phyloP scores from a whole-genome alignment of 2,888 invertebrate species.

The Agrochola litura region DNA sequence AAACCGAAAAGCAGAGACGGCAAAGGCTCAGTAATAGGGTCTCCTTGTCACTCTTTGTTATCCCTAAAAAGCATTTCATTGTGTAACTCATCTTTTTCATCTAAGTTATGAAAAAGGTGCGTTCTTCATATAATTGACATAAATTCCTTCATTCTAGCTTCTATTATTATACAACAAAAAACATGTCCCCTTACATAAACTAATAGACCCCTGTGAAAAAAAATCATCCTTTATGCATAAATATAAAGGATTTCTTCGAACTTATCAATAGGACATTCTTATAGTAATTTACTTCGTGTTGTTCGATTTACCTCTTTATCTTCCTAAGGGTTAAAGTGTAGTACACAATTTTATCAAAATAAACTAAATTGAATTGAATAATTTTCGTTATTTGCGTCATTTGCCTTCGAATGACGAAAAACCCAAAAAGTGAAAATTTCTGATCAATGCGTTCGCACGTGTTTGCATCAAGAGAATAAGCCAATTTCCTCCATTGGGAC shows the following conservation, averaged over 20 bases:
- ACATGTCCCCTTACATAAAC: constrained; percentile 8
- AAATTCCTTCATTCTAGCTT: too few relatives aligned
- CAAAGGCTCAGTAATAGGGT: not conserved
- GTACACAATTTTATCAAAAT: not conserved
- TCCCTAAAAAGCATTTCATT: not conserved
- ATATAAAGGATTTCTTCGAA: not conserved
- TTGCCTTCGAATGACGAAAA: not conserved
- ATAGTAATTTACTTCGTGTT: not conserved
- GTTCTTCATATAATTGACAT: not conserved
- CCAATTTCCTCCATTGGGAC: not conserved
- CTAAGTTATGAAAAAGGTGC: not conserved
- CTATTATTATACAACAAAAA: constrained; percentile 3
- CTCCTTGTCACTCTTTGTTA: not conserved
- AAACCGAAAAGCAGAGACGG: not conserved
- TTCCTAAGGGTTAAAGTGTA: not conserved
- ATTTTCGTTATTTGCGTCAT: not conserved
- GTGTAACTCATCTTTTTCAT: not conserved
- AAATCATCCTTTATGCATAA: not conserved
- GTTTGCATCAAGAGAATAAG: not conserved
- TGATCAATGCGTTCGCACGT: not conserved
- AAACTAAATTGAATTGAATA: not conserved
- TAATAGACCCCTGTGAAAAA: constrained; percentile 11
- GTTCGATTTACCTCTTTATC: not conserved
- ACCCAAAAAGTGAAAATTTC: not conserved
- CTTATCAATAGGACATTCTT: not conserved